Percentiles rank a stretch among this genome's conserved stretches.
These are phyloP conservation scores for Caranx melampygus DNA, from an alignment of 2,113 vertebrate species.

Conservation along the genomic window DNA sequence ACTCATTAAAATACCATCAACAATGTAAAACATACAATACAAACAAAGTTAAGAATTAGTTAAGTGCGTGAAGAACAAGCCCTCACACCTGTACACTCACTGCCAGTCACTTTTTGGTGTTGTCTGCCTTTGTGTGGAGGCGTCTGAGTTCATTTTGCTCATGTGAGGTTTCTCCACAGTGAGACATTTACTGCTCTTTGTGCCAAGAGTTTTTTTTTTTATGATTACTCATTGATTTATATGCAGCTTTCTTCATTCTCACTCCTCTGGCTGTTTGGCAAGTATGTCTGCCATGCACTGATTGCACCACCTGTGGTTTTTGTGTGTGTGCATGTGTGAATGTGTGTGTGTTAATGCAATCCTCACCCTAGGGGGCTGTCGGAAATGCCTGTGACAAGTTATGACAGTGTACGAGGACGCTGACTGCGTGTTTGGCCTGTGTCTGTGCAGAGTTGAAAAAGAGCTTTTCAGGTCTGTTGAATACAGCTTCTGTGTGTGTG, in stretches of 20 bases:
- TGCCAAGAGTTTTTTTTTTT: neutral
- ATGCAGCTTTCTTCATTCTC: constrained; percentile 13
- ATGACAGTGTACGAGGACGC: constrained; percentile 73
- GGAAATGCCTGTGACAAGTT: constrained; percentile 75
- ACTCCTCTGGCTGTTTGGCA: constrained; percentile 10
- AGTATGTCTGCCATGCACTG: constrained; percentile 17
- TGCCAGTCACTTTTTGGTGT: constrained; percentile 25
- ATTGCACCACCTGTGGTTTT: constrained; percentile 14
- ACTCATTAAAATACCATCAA: too few species aligned
- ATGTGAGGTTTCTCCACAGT: neutral
- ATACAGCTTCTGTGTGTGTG: constrained; percentile 68
- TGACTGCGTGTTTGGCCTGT: constrained; percentile 64
- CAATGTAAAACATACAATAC: too few species aligned
- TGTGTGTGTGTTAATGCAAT: constrained; percentile 35
- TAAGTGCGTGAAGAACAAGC: neutral
- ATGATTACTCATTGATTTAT: constrained; percentile 21
- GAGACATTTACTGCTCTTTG: constrained; percentile 25
- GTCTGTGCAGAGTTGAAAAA: constrained; percentile 54
- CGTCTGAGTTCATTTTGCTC: constrained; percentile 12
- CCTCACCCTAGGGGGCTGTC: constrained; percentile 49
- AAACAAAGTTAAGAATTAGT: neutral
- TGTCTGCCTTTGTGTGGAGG: constrained; percentile 6
- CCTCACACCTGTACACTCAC: constrained; percentile 3
- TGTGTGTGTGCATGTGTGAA: constrained; percentile 14
- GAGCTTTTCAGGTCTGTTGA: constrained; percentile 75